A percentile compares a stretch with the other conserved stretches of the same genome.
Evolutionary conservation across 2,888 invertebrate genomes (phyloP).

Genomic region (Aspidapion aeneum): DNA sequence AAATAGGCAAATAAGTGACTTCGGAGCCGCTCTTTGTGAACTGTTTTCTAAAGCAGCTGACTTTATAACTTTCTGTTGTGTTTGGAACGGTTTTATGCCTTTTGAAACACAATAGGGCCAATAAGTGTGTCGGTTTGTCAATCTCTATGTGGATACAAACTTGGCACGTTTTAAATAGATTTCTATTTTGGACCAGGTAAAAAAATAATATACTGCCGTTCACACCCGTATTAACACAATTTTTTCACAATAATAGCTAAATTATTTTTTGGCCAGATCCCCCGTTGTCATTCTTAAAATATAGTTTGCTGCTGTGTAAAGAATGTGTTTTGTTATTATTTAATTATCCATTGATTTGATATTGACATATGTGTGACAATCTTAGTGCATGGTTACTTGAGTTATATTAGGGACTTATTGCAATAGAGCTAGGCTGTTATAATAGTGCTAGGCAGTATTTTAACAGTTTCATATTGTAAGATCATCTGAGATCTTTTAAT

Average conservation of each 20-base stretch:
- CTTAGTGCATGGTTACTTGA: no score
- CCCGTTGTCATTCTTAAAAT: neutral
- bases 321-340: neutral
- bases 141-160: neutral
- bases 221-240: neutral
- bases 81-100: slow-evolving; percentile 35
- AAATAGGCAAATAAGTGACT: neutral
- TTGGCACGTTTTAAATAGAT: neutral
- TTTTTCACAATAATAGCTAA: neutral
- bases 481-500: no score
- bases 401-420: no score
- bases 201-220: neutral
- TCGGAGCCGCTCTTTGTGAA: neutral
- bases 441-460: no score
- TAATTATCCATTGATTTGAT: neutral
- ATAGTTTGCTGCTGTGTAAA: neutral
- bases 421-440: no score
- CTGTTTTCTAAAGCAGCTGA: neutral
- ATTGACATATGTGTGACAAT: no score
- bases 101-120: slow-evolving; percentile 28
- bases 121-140: slow-evolving; percentile 36
- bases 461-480: no score
- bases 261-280: neutral
- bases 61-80: slow-evolving; percentile 26
- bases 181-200: neutral